Evolutionary conservation across 2,888 invertebrate genomes (phyloP), one percentile per base, ranked within the genome.

Genomic region (Andrena praecox): DNA sequence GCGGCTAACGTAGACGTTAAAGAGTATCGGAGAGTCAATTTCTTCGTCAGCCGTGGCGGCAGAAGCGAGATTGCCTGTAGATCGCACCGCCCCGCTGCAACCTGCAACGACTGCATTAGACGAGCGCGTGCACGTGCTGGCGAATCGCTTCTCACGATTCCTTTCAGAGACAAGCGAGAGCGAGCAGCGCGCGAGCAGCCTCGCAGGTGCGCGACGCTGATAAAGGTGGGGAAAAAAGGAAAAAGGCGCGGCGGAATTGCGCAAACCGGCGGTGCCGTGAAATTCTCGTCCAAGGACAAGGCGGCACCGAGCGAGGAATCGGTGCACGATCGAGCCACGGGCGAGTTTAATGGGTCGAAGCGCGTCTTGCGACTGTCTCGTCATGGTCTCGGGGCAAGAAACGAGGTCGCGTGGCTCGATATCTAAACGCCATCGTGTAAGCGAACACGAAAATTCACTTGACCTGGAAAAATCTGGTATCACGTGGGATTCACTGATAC

Each of bases 211-310:
- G 56, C 35, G 54, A 10, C n/a, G 66, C 54, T 48, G 52, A 59
- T n/a, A 52, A 59, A 62, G 35, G 24, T 59, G 27, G 59, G 64
- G n/a, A 73, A 67, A 72, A 82, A 77, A 76, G 59, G 29, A 54
- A 20, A 73, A 76, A 68, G 77, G 78, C 52, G 81, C 71, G 63
- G 60, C 60, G 42, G 68, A 80, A 77, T 87, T 87, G 79, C 84
- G 87, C 80, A 87, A 85, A 81, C 29, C 33, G 24, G 4, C 72
- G 24, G 52, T 72, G 42, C 73, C 86, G 73, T 82, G 80, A 86
- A 86, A 88, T 88, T 86, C 84, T 76, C 73, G 81, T 80, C 82
- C 88, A 87, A 86, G 84, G 82, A 89, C 82, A 78, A 85, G 77
- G 80, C 74, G 82, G 78, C 74, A 60, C 52, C 64, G 62, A 69